Conservation (phyloP, 37 sponge, comb jelly and placozoan genomes). For the Tethya wilhelma region DNA sequence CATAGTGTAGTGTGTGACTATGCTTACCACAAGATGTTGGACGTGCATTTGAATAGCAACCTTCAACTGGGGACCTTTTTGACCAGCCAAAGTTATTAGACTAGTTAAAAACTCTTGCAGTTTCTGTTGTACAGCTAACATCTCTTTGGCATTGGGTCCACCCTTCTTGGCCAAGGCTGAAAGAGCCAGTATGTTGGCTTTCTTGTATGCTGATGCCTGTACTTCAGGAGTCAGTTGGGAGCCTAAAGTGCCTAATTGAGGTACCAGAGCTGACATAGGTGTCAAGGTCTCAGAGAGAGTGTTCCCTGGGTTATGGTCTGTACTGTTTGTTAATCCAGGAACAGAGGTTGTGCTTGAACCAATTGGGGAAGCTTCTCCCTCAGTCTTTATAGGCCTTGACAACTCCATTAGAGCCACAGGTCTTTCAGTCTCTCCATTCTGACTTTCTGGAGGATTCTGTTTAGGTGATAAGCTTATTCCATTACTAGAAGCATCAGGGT, state of each 20-base stretch:
- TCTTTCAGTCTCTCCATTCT: slow-evolving; percentile 16
- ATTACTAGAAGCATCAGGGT: slow-evolving; percentile 2
- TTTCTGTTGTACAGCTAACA: slow-evolving; percentile 59
- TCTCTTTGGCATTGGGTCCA: slow-evolving; percentile 54
- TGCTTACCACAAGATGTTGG: slow-evolving; percentile 76
- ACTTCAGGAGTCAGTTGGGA: slow-evolving; percentile 52
- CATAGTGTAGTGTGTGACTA: too few species aligned
- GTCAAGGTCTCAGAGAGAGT: neutral
- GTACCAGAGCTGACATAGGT: slow-evolving; percentile 5
- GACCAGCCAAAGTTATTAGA: slow-evolving; percentile 70
- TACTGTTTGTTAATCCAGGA: neutral
- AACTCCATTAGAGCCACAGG: slow-evolving; percentile 1
- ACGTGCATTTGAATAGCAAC: slow-evolving; percentile 66
- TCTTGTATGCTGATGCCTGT: slow-evolving; percentile 44
- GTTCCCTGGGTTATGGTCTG: too few species aligned
- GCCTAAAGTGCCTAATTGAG: neutral
- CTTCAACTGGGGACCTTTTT: slow-evolving; percentile 53
- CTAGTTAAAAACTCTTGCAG: slow-evolving; percentile 76
- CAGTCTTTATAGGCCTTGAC: slow-evolving; percentile 53
- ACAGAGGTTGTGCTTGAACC: neutral
- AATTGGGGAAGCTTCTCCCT: slow-evolving; percentile 69
- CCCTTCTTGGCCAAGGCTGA: slow-evolving; percentile 48
- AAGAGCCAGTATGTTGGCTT: slow-evolving; percentile 57
- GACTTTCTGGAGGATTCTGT: neutral
- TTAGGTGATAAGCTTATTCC: neutral